phyloP scores from a whole-genome alignment of 2,113 vertebrate genomes.

The Polyodon spathula region DNA sequence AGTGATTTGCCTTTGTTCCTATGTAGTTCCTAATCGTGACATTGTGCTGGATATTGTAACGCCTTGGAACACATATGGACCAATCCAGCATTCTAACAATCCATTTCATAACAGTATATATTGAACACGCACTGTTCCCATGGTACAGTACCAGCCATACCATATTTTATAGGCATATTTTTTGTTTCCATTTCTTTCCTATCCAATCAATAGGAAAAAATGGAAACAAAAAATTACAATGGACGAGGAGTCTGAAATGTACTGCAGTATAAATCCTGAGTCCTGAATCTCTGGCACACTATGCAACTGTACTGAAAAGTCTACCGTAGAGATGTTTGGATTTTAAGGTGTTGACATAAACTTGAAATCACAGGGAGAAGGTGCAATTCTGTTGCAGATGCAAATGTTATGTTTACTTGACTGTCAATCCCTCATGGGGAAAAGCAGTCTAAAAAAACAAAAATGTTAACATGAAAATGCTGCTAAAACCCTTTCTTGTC shows the following conservation, averaged over 20 bases:
- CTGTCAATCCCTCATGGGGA: conserved; percentile 25
- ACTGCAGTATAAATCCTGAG: neutral
- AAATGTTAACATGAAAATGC: conserved; percentile 79
- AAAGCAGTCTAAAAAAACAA: conserved; percentile 42
- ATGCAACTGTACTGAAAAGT: neutral
- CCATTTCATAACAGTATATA: too few species aligned
- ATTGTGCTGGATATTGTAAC: too few species aligned
- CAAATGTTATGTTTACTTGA: conserved; percentile 17
- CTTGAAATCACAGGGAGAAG: neutral
- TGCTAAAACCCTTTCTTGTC: conserved; percentile 67
- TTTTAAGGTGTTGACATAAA: neutral
- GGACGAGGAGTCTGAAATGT: neutral
- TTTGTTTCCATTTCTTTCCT: too few species aligned
- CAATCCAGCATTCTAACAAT: too few species aligned
- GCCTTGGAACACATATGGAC: too few species aligned
- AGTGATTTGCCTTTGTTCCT: too few species aligned
- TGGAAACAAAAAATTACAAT: too few species aligned
- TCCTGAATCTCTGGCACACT: neutral
- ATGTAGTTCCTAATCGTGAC: too few species aligned
- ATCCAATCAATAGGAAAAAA: too few species aligned
- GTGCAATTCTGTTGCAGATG: conserved; percentile 28
- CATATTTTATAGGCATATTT: too few species aligned
- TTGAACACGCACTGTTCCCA: too few species aligned
- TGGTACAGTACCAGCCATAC: too few species aligned
- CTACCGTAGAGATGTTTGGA: neutral